Base-by-base conservation (phyloP, 1,140 invertebrate genomes). In the Drosophila orena region DNA sequence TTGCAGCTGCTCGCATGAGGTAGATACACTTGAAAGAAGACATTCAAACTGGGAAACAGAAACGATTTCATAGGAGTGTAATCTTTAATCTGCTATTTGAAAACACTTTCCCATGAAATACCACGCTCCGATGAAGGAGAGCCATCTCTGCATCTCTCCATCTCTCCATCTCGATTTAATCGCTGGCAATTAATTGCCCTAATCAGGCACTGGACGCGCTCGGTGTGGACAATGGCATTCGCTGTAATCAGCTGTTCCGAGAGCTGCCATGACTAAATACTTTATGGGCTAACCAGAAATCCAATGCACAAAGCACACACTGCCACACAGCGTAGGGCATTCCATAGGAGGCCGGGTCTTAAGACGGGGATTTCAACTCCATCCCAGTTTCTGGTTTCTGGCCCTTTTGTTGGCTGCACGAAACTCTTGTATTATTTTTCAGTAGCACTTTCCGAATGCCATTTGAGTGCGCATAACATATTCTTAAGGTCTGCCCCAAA, bases 361-460 rank as follows among this genome's bases (percentile, higher is more conserved):
- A 40, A 27, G 40, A 34, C 37, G 68, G 44, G 65, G 52, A 69
- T 40, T 38, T 35, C 20, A 46, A 20, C 35, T 60, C 49, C 35
- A 20, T 37, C n/a, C 53, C 55, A 52, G 46, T 24, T 24, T 5
- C 24, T 24, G 35, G 20, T 56, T 38, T 70, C 58, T 53, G 43
- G 43, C 69, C 38, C 72, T 62, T 72, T 83, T 88, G 84, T 89
- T 85, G 62, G 37, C 47, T 58, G 78, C 78, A 77, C 74, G 81
- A 77, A 86, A 69, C 79, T 89, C 80, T 85, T 88, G 79, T 89
- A 70, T 89, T 88, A 79, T 84, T 89, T 89, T 89, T 72, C 84
- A 89, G 84, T 89, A 89, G 84, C 84, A 90, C 84, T 89, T 89
- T 80, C 62, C 79, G 85, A 89, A 89, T 88, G 84, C 84, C 84